Evolutionary conservation across 2,113 vertebrate genomes (phyloP).

Genomic region (Calidris pygmaea): DNA sequence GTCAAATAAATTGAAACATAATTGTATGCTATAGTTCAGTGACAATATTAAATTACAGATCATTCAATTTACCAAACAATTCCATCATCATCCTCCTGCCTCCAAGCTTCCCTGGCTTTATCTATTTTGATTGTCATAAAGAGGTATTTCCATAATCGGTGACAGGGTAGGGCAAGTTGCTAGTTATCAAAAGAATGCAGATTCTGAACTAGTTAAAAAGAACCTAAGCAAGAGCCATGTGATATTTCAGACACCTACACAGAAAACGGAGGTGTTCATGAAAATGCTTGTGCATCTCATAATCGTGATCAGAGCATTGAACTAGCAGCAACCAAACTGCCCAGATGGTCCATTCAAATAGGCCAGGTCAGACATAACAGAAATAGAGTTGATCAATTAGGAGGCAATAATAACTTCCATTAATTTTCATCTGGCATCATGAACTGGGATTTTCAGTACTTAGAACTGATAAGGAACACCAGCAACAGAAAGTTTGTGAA

Average conservation of each 20-base stretch:
- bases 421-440: not conserved
- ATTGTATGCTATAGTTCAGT: not conserved
- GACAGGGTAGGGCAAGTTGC: not conserved
- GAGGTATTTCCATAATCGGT: not conserved
- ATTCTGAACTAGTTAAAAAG: not conserved
- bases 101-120: not conserved
- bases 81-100: not conserved
- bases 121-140: not conserved
- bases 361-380: not conserved
- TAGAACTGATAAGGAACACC: not conserved
- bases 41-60: not conserved
- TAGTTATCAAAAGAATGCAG: not conserved
- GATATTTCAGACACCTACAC: not conserved
- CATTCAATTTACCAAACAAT: not conserved
- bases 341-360: not conserved
- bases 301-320: not conserved
- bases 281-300: not conserved
- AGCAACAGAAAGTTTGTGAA: not conserved
- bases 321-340: not conserved
- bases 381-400: not conserved
- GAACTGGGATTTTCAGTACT: not conserved
- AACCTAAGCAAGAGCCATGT: not conserved
- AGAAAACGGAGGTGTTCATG: not conserved
- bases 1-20: not conserved
- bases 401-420: not conserved